A percentile compares a stretch with the other conserved stretches of the same genome.
Evolutionary conservation across 2,113 vertebrate species (phyloP).

Genomic region (Orthonyx spaldingii): DNA sequence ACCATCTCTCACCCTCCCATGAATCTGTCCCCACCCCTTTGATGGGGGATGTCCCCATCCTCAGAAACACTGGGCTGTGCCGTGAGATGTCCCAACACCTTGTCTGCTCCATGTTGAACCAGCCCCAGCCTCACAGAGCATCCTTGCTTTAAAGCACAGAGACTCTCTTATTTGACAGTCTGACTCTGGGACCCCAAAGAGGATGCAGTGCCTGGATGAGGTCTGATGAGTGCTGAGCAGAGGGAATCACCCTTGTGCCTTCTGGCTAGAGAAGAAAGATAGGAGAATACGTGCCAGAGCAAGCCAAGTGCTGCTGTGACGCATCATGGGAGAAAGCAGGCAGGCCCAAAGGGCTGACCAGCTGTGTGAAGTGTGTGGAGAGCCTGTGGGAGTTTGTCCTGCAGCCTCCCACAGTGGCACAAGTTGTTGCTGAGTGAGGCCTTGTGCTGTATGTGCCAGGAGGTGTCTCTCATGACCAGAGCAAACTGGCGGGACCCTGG

Average conservation of each 20-base stretch:
- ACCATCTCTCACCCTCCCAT: not conserved
- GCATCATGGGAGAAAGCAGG: accelerated
- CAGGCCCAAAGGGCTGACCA: not conserved
- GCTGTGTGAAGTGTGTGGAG: not conserved
- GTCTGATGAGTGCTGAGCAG: not conserved
- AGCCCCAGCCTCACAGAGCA: no score
- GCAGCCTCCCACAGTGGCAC: not conserved
- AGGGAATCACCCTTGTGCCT: not conserved
- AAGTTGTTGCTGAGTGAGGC: not conserved
- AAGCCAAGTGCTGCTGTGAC: not conserved
- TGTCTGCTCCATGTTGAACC: not conserved
- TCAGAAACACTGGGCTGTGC: not conserved
- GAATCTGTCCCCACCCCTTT: not conserved
- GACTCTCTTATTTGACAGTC: not conserved
- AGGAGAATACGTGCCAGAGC: not conserved
- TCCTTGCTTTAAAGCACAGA: not conserved
- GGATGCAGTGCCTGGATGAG: not conserved
- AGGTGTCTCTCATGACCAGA: not conserved
- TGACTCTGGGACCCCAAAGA: not conserved
- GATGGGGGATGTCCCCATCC: not conserved
- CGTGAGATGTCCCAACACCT: not conserved
- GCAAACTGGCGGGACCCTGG: not conserved
- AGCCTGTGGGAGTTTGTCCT: not conserved
- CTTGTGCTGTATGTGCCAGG: not conserved
- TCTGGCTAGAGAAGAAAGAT: not conserved